phyloP scores from a whole-genome alignment of 2,797 vertebrate species.

The Enteromius mattozi region DNA sequence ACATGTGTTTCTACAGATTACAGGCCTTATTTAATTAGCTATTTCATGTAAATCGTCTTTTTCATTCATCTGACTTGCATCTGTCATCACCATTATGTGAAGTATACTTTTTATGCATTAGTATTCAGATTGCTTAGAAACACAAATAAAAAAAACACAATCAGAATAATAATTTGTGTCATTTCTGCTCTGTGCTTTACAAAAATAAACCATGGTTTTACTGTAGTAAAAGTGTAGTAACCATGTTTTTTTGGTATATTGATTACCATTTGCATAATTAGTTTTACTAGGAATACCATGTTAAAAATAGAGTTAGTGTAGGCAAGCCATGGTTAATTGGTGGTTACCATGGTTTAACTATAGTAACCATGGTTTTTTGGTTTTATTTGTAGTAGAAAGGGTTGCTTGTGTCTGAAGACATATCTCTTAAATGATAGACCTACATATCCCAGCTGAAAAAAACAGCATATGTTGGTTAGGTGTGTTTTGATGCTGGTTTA shows the following conservation, averaged over 20 bases:
- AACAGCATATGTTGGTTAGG: no score
- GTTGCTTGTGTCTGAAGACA: not conserved
- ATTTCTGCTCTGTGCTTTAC: not conserved
- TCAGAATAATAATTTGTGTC: not conserved
- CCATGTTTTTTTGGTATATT: not conserved
- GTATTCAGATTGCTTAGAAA: not conserved
- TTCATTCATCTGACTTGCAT: not conserved
- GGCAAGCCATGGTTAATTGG: not conserved
- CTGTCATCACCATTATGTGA: not conserved
- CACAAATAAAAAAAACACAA: not conserved
- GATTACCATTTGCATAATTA: not conserved
- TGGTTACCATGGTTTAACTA: no score
- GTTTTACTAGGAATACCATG: not conserved
- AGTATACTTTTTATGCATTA: not conserved
- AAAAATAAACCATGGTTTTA: not conserved
- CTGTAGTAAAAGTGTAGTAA: not conserved
- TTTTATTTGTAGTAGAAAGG: not conserved
- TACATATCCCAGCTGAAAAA: no score
- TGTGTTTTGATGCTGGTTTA: no score
- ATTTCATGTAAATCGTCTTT: not conserved
- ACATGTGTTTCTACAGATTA: not conserved
- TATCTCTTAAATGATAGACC: no score
- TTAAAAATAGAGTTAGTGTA: not conserved
- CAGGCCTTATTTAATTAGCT: not conserved
- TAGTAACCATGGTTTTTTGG: not conserved